phyloP scores from a whole-genome alignment of 2,797 vertebrate species.

The Ctenopoma kingsleyae region DNA sequence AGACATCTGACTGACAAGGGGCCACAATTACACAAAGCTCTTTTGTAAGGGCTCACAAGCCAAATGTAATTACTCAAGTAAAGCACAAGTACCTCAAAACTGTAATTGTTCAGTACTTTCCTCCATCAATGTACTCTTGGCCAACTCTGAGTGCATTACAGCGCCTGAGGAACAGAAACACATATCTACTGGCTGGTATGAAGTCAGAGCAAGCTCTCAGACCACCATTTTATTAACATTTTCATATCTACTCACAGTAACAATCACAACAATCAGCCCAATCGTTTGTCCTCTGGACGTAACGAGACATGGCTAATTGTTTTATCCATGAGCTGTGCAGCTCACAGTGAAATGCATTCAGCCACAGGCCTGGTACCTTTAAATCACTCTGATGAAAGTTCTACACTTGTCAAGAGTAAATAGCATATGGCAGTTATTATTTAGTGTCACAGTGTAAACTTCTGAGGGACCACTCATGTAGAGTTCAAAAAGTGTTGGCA shows the following conservation, averaged over 20 bases:
- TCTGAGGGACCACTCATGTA: slow-evolving; percentile 44
- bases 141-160: too few species aligned
- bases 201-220: not conserved
- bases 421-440: slow-evolving; percentile 49
- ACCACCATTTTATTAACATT: slow-evolving; percentile 9
- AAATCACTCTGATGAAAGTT: slow-evolving; percentile 55
- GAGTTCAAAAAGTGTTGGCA: slow-evolving; percentile 55
- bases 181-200: slow-evolving; percentile 9
- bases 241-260: slow-evolving; percentile 10
- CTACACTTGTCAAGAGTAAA: slow-evolving; percentile 42
- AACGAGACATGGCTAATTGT: slow-evolving; percentile 6
- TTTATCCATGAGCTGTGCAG: slow-evolving; percentile 18
- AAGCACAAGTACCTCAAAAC: too few species aligned
- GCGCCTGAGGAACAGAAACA: not conserved
- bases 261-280: slow-evolving; percentile 4
- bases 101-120: too few species aligned
- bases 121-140: too few species aligned
- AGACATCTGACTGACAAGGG: too few species aligned
- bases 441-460: slow-evolving; percentile 45
- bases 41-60: too few species aligned
- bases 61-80: too few species aligned
- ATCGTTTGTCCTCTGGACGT: slow-evolving; percentile 3
- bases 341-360: slow-evolving; percentile 41
- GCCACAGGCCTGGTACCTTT: slow-evolving; percentile 34
- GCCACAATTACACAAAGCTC: too few species aligned